Evolutionary conservation across 2,797 vertebrate species (phyloP).

Genomic region (Coccyzus lansbergi): DNA sequence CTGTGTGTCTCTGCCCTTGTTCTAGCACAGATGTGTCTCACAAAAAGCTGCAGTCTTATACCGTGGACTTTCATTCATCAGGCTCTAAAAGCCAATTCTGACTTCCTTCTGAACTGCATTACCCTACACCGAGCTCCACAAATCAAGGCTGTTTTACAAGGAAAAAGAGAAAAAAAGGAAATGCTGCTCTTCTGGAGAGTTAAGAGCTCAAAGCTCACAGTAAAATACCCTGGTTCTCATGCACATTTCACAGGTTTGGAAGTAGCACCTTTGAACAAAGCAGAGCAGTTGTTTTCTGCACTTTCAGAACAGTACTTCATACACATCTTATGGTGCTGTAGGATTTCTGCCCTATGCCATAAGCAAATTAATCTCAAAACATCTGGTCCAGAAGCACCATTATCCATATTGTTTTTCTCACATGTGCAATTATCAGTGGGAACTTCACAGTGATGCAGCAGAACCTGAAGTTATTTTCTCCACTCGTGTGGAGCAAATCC

Average conservation of each 20-base stretch:
- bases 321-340: neutral
- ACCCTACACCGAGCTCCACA: conserved; percentile 63
- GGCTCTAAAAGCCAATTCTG: conserved; percentile 67
- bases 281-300: neutral
- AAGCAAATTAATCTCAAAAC: neutral
- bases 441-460: neutral
- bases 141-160: conserved; percentile 38
- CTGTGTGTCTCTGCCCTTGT: conserved; percentile 71
- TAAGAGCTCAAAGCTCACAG: neutral
- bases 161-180: conserved; percentile 19
- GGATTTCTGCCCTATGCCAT: neutral
- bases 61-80: conserved; percentile 73
- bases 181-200: neutral
- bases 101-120: conserved; percentile 69
- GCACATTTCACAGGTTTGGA: conserved; percentile 1
- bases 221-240: neutral
- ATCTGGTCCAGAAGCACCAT: neutral
- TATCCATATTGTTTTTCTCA: neutral
- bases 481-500: neutral
- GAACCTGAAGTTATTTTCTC: neutral
- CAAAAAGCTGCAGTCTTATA: conserved; percentile 77
- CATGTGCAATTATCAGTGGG: rapidly evolving
- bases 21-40: conserved; percentile 76
- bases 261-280: neutral
- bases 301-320: neutral